Evolutionary conservation across 2,888 invertebrate genomes (phyloP).

Genomic region (Cremastinae sp.): DNA sequence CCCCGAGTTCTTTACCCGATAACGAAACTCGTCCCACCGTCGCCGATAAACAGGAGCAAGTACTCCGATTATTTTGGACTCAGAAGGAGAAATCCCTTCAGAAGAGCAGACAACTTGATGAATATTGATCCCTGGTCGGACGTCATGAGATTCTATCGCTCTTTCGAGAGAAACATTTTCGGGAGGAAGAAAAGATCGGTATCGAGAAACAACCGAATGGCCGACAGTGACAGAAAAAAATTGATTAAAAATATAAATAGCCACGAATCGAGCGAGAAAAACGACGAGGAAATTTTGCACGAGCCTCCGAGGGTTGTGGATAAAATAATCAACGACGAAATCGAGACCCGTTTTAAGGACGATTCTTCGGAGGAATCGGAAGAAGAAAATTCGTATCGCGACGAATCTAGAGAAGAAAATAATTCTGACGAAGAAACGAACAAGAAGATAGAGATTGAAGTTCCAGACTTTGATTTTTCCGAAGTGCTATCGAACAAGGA

Average conservation of each 20-base stretch:
- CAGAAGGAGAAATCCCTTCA: slow-evolving; percentile 25
- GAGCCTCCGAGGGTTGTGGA: slow-evolving; percentile 68
- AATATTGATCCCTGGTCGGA: slow-evolving; percentile 40
- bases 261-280: neutral
- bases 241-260: slow-evolving; percentile 33
- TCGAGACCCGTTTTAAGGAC: slow-evolving; percentile 70
- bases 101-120: slow-evolving; percentile 28
- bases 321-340: slow-evolving; percentile 72
- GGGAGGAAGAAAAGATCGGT: slow-evolving; percentile 72
- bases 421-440: slow-evolving; percentile 64
- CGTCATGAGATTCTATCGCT: slow-evolving; percentile 38
- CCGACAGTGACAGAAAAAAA: slow-evolving; percentile 26
- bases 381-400: slow-evolving; percentile 66
- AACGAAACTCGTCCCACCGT: slow-evolving; percentile 66
- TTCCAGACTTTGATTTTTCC: slow-evolving; percentile 70
- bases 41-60: slow-evolving; percentile 61
- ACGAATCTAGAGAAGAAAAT: slow-evolving; percentile 68
- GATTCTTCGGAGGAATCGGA: slow-evolving; percentile 74
- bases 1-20: slow-evolving; percentile 48
- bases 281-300: slow-evolving; percentile 65
- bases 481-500: slow-evolving; percentile 68
- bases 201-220: neutral
- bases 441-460: slow-evolving; percentile 68
- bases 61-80: slow-evolving; percentile 60
- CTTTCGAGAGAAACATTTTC: slow-evolving; percentile 39